phyloP scores from a whole-genome alignment of 2,113 vertebrate species.

The Grus americana region DNA sequence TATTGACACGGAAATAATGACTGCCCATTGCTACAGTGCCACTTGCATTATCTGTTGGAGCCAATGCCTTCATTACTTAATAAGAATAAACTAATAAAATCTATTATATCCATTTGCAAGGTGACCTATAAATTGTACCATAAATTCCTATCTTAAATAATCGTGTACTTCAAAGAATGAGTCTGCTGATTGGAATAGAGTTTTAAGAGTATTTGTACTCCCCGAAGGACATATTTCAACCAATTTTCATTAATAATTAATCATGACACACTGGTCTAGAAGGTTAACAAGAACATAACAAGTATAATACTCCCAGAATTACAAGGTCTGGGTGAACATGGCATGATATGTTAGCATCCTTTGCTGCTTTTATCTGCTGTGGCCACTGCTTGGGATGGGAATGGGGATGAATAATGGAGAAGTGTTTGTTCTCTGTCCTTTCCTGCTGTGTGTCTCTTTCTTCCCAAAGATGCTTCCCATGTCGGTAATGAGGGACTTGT shows the following conservation, averaged over 20 bases:
- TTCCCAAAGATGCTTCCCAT: background rate
- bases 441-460: background rate
- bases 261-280: background rate
- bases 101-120: background rate
- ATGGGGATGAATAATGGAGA: background rate
- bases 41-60: background rate
- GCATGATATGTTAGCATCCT: background rate
- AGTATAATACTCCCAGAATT: background rate
- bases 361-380: background rate
- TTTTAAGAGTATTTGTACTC: background rate
- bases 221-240: background rate
- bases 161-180: background rate
- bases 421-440: background rate
- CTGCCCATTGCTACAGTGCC: background rate
- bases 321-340: background rate
- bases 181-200: background rate
- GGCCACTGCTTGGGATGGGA: background rate
- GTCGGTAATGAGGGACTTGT: background rate
- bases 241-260: constrained; percentile 18
- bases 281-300: constrained; percentile 8
- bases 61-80: background rate
- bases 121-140: background rate
- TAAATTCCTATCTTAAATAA: background rate
- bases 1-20: background rate
- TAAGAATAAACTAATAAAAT: background rate